Percentiles rank a stretch among this genome's conserved stretches.
Evolutionary conservation across 2,888 invertebrate genomes (phyloP).

Genomic region (Xylocampa areola): DNA sequence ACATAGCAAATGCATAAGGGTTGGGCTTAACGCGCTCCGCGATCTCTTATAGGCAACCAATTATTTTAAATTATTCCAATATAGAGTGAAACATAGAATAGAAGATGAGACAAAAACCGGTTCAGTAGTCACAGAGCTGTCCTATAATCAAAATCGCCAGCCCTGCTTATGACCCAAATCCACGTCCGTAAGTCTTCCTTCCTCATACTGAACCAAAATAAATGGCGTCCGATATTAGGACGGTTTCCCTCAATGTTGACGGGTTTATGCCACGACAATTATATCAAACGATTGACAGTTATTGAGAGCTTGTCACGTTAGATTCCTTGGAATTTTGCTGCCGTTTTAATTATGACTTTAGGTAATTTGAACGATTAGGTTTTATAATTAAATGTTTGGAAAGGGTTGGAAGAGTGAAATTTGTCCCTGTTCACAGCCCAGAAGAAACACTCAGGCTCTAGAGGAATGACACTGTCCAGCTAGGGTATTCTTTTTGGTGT

Average conservation of each 20-base stretch:
- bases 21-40: too few relatives aligned
- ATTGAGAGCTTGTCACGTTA: slow-evolving; percentile 24
- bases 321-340: slow-evolving; percentile 11
- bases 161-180: slow-evolving; percentile 49
- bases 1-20: too few relatives aligned
- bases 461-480: too few relatives aligned
- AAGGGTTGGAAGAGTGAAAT: too few relatives aligned
- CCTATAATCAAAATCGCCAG: slow-evolving; percentile 7
- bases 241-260: slow-evolving; percentile 56
- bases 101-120: too few relatives aligned
- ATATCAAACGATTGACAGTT: slow-evolving; percentile 38
- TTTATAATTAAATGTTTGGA: too few relatives aligned
- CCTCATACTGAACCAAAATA: slow-evolving; percentile 73
- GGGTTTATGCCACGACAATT: slow-evolving; percentile 56
- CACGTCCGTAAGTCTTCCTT: slow-evolving; percentile 65
- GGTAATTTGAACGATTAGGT: not conserved
- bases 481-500: too few relatives aligned
- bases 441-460: too few relatives aligned
- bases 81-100: too few relatives aligned
- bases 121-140: not conserved
- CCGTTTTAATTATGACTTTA: not conserved
- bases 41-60: too few relatives aligned
- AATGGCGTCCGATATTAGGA: slow-evolving; percentile 56
- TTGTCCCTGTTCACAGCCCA: too few relatives aligned
- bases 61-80: too few relatives aligned